Base-by-base conservation (phyloP, 2,113 vertebrate genomes). In the Aptenodytes patagonicus region DNA sequence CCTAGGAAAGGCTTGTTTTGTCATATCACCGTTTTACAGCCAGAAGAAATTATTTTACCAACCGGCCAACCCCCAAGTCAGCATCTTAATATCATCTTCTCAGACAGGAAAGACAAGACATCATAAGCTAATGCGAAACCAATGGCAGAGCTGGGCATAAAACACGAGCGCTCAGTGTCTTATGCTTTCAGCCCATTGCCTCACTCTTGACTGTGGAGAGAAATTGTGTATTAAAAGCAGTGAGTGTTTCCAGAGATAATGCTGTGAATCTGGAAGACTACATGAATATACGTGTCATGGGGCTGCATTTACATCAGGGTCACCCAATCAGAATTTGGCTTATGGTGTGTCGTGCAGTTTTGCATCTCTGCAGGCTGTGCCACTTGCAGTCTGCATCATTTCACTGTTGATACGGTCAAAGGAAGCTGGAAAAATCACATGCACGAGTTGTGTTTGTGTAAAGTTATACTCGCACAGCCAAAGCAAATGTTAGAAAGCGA, bases 1-100 rank as follows among this genome's bases (percentile, higher is more conserved):
- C 64, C 32, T 42, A 71, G 32, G 42, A 83, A 83, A 84, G n/a
- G 2, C 32, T 95, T 88, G 19, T 71, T 96, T 83, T 84, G 83
- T 95, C 80, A 38, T 51, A 81, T 89, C 38, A 51, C 64, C 13
- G 0, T 71, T 87, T 68, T 75, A 89, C 38, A 78, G 47, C 4
- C 91, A 84, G 76, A 81, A 92, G 44, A 95, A 81, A 64, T n/a
- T 95, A 92, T 93, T 90, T 90, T 66, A 81, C 14, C 34, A 75
- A 66, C 69, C 38, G 75, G 60, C 8, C 24, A 87, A 55, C 20
- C 34, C 26, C 25, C 52, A 84, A 71, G 14, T 75, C 46, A 62
- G 42, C 13, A n/a, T 73, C 2, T 6, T 42, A 95, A 19, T 34
- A 24, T 58, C 58, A 40, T 77, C 20, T 68, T 87, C 49, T 93